These are phyloP conservation scores for Siniperca scherzeri DNA, from an alignment of 2,797 vertebrate genomes.

Conservation along the genomic window DNA sequence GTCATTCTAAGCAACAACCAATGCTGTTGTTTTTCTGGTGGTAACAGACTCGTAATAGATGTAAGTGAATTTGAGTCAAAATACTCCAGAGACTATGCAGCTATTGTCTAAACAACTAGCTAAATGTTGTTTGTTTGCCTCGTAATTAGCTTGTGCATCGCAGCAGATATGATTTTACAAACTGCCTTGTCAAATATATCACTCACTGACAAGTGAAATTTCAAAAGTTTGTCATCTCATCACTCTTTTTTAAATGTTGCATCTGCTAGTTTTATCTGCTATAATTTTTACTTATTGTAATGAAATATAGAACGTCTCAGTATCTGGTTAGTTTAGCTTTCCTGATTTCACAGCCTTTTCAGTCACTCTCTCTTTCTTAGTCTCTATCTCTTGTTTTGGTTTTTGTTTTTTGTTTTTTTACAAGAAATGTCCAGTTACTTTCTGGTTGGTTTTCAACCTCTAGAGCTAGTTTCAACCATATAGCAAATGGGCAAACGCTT, in stretches of 20 bases:
- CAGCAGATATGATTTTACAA: constrained; percentile 38
- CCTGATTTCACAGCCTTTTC: background rate
- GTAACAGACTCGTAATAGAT: constrained; percentile 54
- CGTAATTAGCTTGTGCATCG: constrained; percentile 50
- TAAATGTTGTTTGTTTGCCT: constrained; percentile 51
- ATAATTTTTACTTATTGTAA: constrained; percentile 1
- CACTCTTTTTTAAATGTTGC: background rate
- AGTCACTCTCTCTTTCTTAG: background rate
- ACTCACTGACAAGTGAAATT: constrained; percentile 2
- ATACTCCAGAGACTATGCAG: constrained; percentile 64
- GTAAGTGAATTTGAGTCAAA: constrained; percentile 74
- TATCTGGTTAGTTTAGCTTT: background rate
- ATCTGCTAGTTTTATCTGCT: background rate
- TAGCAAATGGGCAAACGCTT: background rate
- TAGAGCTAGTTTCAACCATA: background rate
- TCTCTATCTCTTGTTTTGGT: background rate
- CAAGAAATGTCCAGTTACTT: background rate
- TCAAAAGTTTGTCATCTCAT: background rate
- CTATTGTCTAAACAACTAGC: constrained; percentile 41
- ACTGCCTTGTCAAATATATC: background rate
- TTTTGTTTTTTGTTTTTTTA: background rate
- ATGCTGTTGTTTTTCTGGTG: constrained; percentile 17
- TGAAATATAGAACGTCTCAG: constrained; percentile 3
- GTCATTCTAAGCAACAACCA: background rate
- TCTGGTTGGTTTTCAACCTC: background rate